phyloP scores from a whole-genome alignment of 2,113 vertebrate species.

The Saguinus imperator region DNA sequence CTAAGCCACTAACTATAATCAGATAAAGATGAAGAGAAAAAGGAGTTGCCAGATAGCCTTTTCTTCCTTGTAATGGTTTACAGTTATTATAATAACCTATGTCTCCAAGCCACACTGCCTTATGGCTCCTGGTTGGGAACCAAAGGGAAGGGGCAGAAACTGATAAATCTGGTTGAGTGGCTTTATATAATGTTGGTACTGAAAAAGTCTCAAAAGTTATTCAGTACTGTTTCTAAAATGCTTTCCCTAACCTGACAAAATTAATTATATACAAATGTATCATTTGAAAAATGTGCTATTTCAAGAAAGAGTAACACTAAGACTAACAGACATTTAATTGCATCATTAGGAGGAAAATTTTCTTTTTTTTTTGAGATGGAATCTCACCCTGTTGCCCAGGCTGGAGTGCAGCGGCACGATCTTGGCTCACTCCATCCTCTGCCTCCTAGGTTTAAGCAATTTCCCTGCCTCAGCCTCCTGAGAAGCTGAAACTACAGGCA shows the following conservation, averaged over 20 bases:
- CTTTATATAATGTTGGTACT: neutral
- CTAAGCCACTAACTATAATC: neutral
- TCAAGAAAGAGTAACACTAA: neutral
- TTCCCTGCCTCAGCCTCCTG: no score
- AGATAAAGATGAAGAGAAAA: neutral
- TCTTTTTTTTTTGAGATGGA: neutral
- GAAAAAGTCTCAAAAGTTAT: neutral
- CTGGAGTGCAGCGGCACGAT: no score
- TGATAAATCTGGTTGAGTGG: neutral
- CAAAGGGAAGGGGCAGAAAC: neutral
- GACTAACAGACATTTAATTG: neutral
- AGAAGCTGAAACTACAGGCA: no score
- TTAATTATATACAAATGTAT: neutral
- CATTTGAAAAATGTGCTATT: neutral
- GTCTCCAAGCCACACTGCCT: neutral
- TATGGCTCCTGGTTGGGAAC: neutral
- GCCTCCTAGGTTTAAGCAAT: no score
- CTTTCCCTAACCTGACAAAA: slow-evolving; percentile 22
- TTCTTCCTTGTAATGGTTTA: neutral
- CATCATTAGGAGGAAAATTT: neutral
- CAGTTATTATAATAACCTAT: neutral
- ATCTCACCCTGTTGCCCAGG: no score
- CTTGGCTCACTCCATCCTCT: no score
- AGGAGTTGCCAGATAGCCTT: neutral
- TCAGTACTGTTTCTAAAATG: slow-evolving; percentile 38